Percentiles rank a stretch among this genome's conserved stretches.
Conservation (phyloP, 2,797 vertebrate species). For the Sardinella longiceps region DNA sequence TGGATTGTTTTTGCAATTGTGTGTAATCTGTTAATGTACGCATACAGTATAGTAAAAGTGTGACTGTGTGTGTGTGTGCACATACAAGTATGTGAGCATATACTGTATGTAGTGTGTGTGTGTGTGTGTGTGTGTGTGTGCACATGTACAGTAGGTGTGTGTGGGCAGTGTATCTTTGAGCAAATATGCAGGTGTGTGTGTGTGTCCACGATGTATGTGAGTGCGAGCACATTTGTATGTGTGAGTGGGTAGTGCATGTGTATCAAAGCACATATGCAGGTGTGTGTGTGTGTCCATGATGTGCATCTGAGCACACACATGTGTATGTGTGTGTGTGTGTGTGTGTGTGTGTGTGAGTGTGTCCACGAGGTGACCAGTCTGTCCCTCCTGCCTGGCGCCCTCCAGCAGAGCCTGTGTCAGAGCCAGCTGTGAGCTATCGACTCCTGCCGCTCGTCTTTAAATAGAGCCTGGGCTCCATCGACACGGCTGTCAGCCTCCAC, state of each 20-base stretch:
- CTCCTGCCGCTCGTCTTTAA: slow-evolving; percentile 12
- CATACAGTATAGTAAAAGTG: neutral
- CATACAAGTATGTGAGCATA: neutral
- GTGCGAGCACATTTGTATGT: neutral
- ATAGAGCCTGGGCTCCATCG: neutral
- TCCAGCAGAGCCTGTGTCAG: neutral
- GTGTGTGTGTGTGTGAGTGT: neutral
- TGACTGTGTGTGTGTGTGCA: neutral
- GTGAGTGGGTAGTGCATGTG: neutral
- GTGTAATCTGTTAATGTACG: neutral
- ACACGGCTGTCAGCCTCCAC: neutral
- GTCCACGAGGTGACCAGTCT: neutral
- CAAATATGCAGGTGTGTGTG: neutral
- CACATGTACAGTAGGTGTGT: neutral
- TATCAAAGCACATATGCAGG: neutral
- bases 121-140: neutral
- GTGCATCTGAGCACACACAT: no score
- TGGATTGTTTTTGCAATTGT: neutral
- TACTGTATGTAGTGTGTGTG: neutral
- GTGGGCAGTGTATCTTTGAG: neutral
- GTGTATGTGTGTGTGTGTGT: neutral
- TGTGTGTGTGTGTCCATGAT: no score
- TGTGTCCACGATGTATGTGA: neutral
- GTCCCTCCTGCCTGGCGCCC: neutral
- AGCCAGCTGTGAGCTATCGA: neutral